These are phyloP conservation scores for Ferdinandea cuprea DNA, from an alignment of 2,888 invertebrate genomes.

Conservation along the genomic window DNA sequence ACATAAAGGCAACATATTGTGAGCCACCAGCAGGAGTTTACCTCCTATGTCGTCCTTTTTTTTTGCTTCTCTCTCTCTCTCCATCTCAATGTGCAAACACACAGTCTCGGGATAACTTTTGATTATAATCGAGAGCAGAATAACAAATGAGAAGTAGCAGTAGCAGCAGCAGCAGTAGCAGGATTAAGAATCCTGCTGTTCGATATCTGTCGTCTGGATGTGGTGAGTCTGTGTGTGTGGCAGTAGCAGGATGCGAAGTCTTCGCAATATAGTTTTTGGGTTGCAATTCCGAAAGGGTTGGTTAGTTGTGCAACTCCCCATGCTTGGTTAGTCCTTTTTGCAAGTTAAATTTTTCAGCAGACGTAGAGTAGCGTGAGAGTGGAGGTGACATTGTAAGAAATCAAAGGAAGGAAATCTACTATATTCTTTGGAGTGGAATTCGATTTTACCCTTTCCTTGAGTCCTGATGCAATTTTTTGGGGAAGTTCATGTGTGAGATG, in stretches of 20 bases:
- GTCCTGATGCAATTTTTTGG: slow-evolving; percentile 23
- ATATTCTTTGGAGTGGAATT: slow-evolving; percentile 68
- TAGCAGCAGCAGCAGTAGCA: slow-evolving; percentile 23
- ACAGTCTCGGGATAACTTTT: slow-evolving; percentile 79
- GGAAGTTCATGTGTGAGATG: slow-evolving; percentile 55
- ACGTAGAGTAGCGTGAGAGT: not conserved
- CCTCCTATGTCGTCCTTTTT: slow-evolving; percentile 26
- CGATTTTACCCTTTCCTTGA: not conserved
- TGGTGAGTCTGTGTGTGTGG: not conserved
- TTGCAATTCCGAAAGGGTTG: slow-evolving; percentile 51
- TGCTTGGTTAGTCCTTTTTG: slow-evolving; percentile 33
- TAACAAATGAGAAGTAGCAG: slow-evolving; percentile 79
- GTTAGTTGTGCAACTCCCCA: not conserved
- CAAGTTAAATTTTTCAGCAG: slow-evolving; percentile 46
- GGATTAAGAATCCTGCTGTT: slow-evolving; percentile 51
- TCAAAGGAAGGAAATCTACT: slow-evolving; percentile 63
- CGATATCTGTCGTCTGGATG: slow-evolving; percentile 52
- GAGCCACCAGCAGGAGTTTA: slow-evolving; percentile 22
- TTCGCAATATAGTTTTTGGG: slow-evolving; percentile 23
- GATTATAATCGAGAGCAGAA: slow-evolving; percentile 81
- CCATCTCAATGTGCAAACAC: slow-evolving; percentile 18
- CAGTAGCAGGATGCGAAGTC: slow-evolving; percentile 6
- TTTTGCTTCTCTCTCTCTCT: slow-evolving; percentile 25
- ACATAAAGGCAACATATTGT: slow-evolving; percentile 68
- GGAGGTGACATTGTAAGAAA: slow-evolving; percentile 11